Base-by-base conservation (phyloP, 2,888 invertebrate genomes). In the Cheilosia grossa region DNA sequence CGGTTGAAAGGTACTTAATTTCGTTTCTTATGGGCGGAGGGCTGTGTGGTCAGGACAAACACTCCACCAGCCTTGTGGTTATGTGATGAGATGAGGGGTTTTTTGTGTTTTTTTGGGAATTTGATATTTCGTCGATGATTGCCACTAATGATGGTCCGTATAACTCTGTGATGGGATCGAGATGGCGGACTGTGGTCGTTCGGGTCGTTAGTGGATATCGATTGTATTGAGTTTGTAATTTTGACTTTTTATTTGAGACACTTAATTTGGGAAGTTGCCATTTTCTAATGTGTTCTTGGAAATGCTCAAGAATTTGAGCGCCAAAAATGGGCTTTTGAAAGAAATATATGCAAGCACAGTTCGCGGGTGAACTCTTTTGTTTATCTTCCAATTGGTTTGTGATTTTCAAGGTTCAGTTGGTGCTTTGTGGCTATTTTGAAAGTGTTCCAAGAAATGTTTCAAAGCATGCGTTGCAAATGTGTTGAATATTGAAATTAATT, bases 141-240 rank as follows among this genome's bases (percentile, higher is more conserved):
- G 63, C 83, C 80, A 19, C 74, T 83, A 83, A 83, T 83, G 74
- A 83, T 70, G 83, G 73, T 58, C 64, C 67, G 63, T 61, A 30
- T 9, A 61, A 17, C 17, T 33, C n/a, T 44, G 72, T 10, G 54
- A 59, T 54, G 61, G 37, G 17, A n/a, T 19, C 9, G 17, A 9
- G 63, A 51, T 49, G 15, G 47, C 27, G 49, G 9, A 33, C 40
- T 58, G 9, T 49, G 54, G 33, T 69, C 47, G 44, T 67, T 56
- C 30, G 44, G 49, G 47, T 54, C 42, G 51, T 64, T 54, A 40
- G 42, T 21, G 42, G 40, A 10, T 42, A 67, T 74, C 73, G 58
- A 30, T 56, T 61, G 33, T 66, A 27, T 80, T 61, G 47, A 54
- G 37, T 47, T 63, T 49, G 51, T 70, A 30, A 58, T 77, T 75